Base-by-base conservation (phyloP, 53 echinoderm and acorn worm genomes). In the Holothuria scabra region DNA sequence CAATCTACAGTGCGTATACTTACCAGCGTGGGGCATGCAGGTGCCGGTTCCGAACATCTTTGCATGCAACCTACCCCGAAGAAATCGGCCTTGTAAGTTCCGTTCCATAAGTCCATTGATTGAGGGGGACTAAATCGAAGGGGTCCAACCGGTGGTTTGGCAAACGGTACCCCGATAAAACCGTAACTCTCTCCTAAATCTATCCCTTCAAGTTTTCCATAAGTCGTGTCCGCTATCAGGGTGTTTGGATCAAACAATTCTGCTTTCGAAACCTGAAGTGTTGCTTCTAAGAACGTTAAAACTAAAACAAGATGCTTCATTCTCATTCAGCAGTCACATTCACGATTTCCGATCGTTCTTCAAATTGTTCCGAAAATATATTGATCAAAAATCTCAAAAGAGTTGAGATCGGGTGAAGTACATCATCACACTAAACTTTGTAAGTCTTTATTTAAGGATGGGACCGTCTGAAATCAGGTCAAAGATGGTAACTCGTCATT, bases 41-140 rank as follows among this genome's bases (percentile, higher is more conserved):
- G 12, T 14, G 13, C 3, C 14, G 64, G 64, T 30, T 28, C 64
- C 5, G 64, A 26, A 30, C 64, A 64, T 1, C 5, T 0, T 30
- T 64, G 64, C 28, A 28, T 28, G 64, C 64, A 64, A 28, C 64
- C 64, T 5, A 64, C 20, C 23, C 64, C 64, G 64, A 64, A 64
- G 26, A 28, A 12, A 26, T 64, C 64, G 14, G 64, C 64, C 64
- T 28, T 30, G 64, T 64, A 64, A 0, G 64, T 64, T 64, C 64
- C 64, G 30, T 64, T 64, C 64, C 64, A 64, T 64, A 0, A 25
- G 5, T 64, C 64, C 12, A 30, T 10, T 14, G 64, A 26, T 64
- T 28, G 28, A 30, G 64, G 64, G 28, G 64, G 10, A 4, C 64
- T 64, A 13, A 64, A 64, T 12, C 64, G 64, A 26, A 64, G 30